A percentile compares a stretch with the other conserved stretches of the same genome.
Evolutionary conservation across 2,797 vertebrate species (phyloP).

Genomic region (Platyrinchus mystaceus): DNA sequence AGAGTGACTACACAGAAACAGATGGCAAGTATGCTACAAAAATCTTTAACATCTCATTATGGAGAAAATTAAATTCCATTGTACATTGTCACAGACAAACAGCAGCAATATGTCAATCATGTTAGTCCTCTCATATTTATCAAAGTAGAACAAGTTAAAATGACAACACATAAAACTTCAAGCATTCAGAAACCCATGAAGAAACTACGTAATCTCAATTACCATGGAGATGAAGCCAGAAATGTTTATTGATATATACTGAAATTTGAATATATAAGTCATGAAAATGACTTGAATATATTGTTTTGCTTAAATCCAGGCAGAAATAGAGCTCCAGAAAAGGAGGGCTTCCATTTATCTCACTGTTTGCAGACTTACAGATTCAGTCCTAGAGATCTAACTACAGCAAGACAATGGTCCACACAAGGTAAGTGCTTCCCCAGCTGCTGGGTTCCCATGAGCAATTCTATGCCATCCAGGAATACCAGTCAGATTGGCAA

Average conservation of each 20-base stretch:
- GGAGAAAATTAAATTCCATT: constrained; percentile 15
- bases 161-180: background rate
- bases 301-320: background rate
- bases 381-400: background rate
- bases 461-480: background rate
- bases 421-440: background rate
- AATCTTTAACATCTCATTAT: constrained; percentile 9
- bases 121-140: background rate
- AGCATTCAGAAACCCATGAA: background rate
- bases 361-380: background rate
- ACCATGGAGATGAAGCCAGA: background rate
- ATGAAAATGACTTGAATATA: background rate
- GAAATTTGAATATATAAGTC: background rate
- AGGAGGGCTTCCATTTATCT: background rate
- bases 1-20: background rate
- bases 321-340: background rate
- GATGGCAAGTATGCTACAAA: constrained; percentile 28
- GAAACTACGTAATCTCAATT: background rate
- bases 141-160: constrained; percentile 44
- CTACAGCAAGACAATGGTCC: background rate
- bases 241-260: background rate
- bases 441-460: background rate
- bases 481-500: background rate
- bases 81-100: background rate
- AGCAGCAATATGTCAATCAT: constrained; percentile 29